Evolutionary conservation across 92 coral and sea anemone species (phyloP).

Genomic region (Heliopora coerulea): DNA sequence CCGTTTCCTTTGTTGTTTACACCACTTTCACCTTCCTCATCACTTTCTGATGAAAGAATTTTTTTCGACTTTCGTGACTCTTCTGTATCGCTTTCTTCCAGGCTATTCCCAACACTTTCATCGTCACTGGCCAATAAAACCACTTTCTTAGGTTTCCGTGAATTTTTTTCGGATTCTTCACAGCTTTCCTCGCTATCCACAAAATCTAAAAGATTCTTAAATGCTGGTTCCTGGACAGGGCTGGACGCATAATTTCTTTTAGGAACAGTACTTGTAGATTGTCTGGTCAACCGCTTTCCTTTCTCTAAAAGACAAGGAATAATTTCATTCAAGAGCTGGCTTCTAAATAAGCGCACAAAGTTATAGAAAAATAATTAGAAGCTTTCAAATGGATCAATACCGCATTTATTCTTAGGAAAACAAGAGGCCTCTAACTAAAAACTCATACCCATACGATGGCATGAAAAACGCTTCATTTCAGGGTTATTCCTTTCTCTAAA

Average conservation of each 20-base stretch:
- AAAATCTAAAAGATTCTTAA: conserved; percentile 73
- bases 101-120: conserved; percentile 4
- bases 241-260: conserved; percentile 41
- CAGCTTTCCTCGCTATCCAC: conserved; percentile 72
- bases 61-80: not conserved
- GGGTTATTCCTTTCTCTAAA: too few relatives aligned
- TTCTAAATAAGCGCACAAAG: too few relatives aligned
- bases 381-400: too few relatives aligned
- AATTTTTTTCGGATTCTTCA: not conserved
- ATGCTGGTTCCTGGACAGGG: conserved; percentile 36
- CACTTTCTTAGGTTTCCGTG: conserved; percentile 25
- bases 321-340: too few relatives aligned
- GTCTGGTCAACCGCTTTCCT: conserved; percentile 48
- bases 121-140: conserved; percentile 61
- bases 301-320: too few relatives aligned
- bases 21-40: conserved; percentile 13
- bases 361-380: not conserved
- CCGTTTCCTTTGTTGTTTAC: conserved; percentile 1
- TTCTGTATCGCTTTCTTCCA: not conserved
- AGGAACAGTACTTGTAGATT: conserved; percentile 30
- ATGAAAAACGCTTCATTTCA: too few relatives aligned
- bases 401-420: too few relatives aligned
- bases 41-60: not conserved
- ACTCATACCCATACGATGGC: too few relatives aligned
- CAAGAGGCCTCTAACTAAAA: too few relatives aligned